Percentiles rank a stretch among this genome's conserved stretches.
Conservation (phyloP, 2,888 invertebrate species). For the Halocaridina rubra region DNA sequence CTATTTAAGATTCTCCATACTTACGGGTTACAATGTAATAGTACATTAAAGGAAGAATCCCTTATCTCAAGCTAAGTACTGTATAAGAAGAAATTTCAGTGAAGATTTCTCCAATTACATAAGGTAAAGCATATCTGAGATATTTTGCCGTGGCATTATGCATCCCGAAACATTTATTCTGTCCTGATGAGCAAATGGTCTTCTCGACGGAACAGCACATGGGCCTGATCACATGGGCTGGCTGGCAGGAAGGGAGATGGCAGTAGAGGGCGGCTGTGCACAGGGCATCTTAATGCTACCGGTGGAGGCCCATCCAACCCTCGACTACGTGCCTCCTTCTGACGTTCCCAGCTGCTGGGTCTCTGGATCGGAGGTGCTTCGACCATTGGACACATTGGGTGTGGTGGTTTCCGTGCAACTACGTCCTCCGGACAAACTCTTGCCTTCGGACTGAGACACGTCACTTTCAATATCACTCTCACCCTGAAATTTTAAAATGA, state of each 20-base stretch:
- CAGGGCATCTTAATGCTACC: conserved; percentile 13
- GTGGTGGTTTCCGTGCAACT: conserved; percentile 18
- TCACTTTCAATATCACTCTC: conserved; percentile 76
- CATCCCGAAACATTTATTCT: conserved; percentile 38
- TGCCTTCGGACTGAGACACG: conserved; percentile 74
- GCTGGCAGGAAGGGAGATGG: conserved; percentile 47
- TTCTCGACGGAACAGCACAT: conserved; percentile 50
- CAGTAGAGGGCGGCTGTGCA: conserved; percentile 32
- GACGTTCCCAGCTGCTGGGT: conserved; percentile 52
- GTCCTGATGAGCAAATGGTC: conserved; percentile 56
- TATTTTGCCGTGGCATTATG: conserved; percentile 42
- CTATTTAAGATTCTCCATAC: conserved; percentile 46
- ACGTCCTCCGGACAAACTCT: conserved; percentile 64
- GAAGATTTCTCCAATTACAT: conserved; percentile 40
- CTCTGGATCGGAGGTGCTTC: conserved; percentile 59
- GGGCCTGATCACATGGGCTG: conserved; percentile 48
- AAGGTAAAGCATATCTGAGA: conserved; percentile 23
- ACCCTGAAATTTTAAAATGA: too few relatives aligned
- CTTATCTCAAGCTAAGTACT: too few relatives aligned
- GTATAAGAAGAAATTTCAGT: too few relatives aligned
- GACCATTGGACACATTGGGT: conserved; percentile 54
- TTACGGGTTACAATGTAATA: conserved; percentile 42
- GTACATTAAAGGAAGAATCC: conserved; percentile 28
- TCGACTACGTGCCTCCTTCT: conserved; percentile 50
- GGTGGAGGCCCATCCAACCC: conserved; percentile 45